A percentile compares a stretch with the other conserved stretches of the same genome.
Evolutionary conservation across 2,888 invertebrate species (phyloP).

Genomic region (Phyto melanocephala): DNA sequence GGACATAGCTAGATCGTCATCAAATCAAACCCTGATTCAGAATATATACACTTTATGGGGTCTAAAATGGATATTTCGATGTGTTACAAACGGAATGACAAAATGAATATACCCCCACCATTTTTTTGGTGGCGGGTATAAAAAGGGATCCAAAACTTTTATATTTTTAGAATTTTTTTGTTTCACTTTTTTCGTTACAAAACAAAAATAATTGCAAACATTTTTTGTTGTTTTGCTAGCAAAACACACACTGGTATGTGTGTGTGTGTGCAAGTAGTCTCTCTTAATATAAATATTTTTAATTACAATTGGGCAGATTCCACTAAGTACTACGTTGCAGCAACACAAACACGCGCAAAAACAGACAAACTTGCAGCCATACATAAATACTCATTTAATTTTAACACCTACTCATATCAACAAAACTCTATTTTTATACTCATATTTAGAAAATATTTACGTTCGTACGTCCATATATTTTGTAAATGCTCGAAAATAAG

Average conservation of each 20-base stretch:
- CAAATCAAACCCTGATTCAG: too few relatives aligned
- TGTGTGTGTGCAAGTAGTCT: neutral
- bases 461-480: too few relatives aligned
- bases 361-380: neutral
- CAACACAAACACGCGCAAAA: neutral
- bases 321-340: constrained; percentile 9
- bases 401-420: constrained; percentile 30
- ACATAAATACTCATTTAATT: constrained; percentile 7
- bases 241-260: constrained; percentile 3
- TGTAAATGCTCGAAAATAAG: constrained; percentile 23
- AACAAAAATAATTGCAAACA: constrained; percentile 53
- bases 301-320: constrained; percentile 56
- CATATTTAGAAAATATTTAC: constrained; percentile 44
- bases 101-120: too few relatives aligned
- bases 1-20: too few relatives aligned
- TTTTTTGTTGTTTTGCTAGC: constrained; percentile 18
- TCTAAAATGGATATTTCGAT: too few relatives aligned
- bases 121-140: too few relatives aligned
- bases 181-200: constrained; percentile 14
- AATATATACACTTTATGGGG: too few relatives aligned
- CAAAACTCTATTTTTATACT: neutral
- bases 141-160: constrained; percentile 58
- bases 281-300: constrained; percentile 54
- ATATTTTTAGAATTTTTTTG: constrained; percentile 39
- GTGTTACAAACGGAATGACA: too few relatives aligned